These are phyloP conservation scores for Suricata suricatta DNA, from an alignment of 2,113 vertebrate genomes.

Conservation along the genomic window DNA sequence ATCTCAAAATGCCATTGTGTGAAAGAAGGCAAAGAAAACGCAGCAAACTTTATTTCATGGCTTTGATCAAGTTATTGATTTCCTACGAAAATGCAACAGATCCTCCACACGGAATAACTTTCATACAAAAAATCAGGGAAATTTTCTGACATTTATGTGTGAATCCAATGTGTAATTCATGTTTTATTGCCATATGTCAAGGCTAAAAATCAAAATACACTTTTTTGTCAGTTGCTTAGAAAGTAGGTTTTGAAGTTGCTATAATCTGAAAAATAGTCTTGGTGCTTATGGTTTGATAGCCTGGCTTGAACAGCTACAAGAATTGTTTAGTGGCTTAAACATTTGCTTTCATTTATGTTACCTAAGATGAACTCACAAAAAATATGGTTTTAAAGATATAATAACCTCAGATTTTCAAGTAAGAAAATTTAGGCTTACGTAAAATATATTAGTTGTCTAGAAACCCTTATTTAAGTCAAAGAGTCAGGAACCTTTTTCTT, in stretches of 20 bases:
- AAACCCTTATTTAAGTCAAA: background rate
- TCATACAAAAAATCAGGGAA: background rate
- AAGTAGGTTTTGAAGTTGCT: background rate
- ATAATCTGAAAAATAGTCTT: slow-evolving; percentile 26
- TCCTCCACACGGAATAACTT: background rate
- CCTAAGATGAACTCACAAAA: background rate
- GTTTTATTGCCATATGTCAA: background rate
- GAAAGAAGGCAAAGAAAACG: background rate
- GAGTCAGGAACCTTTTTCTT: background rate
- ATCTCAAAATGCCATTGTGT: background rate
- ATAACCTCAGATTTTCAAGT: background rate
- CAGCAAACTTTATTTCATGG: background rate
- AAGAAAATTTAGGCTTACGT: background rate
- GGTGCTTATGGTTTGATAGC: background rate
- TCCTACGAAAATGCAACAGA: slow-evolving; percentile 17
- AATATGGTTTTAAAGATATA: background rate
- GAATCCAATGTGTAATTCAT: slow-evolving; percentile 22
- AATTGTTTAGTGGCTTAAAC: background rate
- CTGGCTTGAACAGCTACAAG: background rate
- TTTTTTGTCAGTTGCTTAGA: slow-evolving; percentile 9
- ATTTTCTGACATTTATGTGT: background rate
- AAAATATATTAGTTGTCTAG: background rate
- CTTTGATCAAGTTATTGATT: slow-evolving; percentile 35
- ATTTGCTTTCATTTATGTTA: background rate
- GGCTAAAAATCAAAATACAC: background rate